Base-by-base conservation (phyloP, 2,888 invertebrate genomes). In the Lochmaea capreae region DNA sequence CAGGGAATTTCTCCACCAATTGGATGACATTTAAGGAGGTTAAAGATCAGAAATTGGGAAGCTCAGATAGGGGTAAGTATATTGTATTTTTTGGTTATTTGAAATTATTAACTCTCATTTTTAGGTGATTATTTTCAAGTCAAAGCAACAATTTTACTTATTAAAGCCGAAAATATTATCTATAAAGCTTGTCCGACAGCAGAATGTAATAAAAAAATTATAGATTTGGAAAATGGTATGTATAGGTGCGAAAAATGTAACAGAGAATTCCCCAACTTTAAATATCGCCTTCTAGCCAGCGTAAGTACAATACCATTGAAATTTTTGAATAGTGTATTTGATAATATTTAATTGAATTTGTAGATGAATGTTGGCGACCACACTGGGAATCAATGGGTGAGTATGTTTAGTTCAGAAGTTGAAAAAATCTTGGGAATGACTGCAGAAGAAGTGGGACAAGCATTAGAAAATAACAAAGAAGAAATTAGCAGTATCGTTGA, bases 221-320 rank as follows among this genome's bases (percentile, higher is more conserved):
- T 96, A 10, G 97, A 98, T 86, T 91, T 94, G 83, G 93, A 93
- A 77, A 96, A 96, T 83, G 96, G 96, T 0, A 90, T 93, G 84
- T 99, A 92, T 87, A 90, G 97, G 68, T 99, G 99, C 87, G 99
- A 99, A 86, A 99, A 99, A 87, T 99, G 99, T 86, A 92, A 93
- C 83, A 89, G 92, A 70, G 95, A 96, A 78, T 95, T 90, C 85
- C 92, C 94, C 0, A 93, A 93, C 80, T 98, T 93, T 86, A 96
- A 95, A 83, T 96, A 96, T 88, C 91, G 98, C 59, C 88, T 97
- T 78, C 88, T 99, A 69, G 86, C 95, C 33, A 90, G 90, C 83
- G 96, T 97, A 87, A 92, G 93, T 91, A 74, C 16, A 2, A 16
- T 46, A 46, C n/a, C 11, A 16, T 16, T 46, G n/a, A 16, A 33